phyloP scores from a whole-genome alignment of 1,140 invertebrate species.

The Drosophila cardini region DNA sequence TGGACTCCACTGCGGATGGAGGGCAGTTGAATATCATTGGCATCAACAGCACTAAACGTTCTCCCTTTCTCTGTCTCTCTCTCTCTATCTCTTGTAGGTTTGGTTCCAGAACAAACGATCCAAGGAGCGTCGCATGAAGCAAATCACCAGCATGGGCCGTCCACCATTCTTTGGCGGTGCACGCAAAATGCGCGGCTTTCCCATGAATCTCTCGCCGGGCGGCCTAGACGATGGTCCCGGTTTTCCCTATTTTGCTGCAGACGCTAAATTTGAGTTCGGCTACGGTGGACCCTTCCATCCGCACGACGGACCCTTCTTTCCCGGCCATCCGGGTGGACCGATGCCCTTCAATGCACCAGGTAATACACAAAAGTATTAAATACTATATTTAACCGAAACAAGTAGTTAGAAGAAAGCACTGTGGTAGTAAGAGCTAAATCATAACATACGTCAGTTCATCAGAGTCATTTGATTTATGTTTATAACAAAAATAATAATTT shows the following conservation, averaged over 20 bases:
- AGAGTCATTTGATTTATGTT: too few species aligned
- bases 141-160: constrained; percentile 95
- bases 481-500: too few species aligned
- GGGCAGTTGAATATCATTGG: neutral
- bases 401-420: too few species aligned
- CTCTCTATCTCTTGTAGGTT: constrained; percentile 88
- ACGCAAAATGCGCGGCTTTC: constrained; percentile 95
- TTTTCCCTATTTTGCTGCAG: constrained; percentile 93
- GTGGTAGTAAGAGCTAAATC: too few species aligned
- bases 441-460: too few species aligned
- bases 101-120: constrained; percentile 99
- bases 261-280: constrained; percentile 95
- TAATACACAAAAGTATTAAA: constrained; percentile 67
- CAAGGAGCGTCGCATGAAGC: constrained; percentile 96
- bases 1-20: neutral
- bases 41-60: constrained; percentile 21
- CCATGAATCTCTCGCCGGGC: constrained; percentile 94
- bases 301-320: constrained; percentile 93
- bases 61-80: neutral
- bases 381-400: too few species aligned
- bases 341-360: constrained; percentile 91
- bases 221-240: constrained; percentile 92
- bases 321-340: constrained; percentile 90
- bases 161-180: constrained; percentile 95
- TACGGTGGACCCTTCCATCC: constrained; percentile 94